Conservation (phyloP, 2,797 vertebrate genomes). For the Cacajao melanocephalus region DNA sequence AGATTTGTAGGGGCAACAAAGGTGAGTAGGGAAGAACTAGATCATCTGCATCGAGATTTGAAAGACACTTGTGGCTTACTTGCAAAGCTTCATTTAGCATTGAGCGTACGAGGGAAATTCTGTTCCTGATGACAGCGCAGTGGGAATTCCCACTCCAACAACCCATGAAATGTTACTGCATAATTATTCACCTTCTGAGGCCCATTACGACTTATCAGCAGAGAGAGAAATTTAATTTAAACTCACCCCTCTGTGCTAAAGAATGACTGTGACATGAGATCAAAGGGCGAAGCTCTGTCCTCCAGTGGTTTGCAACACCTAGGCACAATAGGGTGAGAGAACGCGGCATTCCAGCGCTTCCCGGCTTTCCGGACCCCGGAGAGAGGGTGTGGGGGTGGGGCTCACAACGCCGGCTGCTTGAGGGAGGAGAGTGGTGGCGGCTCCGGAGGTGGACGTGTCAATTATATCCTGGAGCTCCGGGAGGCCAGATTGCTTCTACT, state of each 20-base stretch:
- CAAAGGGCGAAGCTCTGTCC: constrained; percentile 71
- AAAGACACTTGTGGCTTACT: constrained; percentile 74
- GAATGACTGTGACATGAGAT: constrained; percentile 74
- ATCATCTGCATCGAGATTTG: not conserved
- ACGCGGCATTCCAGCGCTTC: constrained; percentile 66
- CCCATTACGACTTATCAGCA: constrained; percentile 82
- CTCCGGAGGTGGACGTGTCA: constrained; percentile 55
- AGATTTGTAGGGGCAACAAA: constrained; percentile 15
- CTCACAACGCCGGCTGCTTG: not conserved
- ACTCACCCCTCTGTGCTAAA: constrained; percentile 78
- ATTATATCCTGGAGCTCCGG: constrained; percentile 41
- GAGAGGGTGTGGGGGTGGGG: constrained; percentile 56
- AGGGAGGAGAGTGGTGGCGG: constrained; percentile 9
- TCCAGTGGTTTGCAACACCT: constrained; percentile 77
- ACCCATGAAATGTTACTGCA: constrained; percentile 81
- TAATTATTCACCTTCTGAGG: constrained; percentile 82
- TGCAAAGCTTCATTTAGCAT: constrained; percentile 74
- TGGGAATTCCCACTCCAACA: constrained; percentile 82
- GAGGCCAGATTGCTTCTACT: not conserved
- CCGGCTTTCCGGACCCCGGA: constrained; percentile 71
- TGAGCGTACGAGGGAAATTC: constrained; percentile 56
- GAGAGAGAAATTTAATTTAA: constrained; percentile 83
- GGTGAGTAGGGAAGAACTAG: not conserved
- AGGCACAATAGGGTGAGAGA: constrained; percentile 76
- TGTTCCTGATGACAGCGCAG: constrained; percentile 74